Evolutionary conservation across 2,797 vertebrate species (phyloP).

Genomic region (Dicrostonyx torquatus): DNA sequence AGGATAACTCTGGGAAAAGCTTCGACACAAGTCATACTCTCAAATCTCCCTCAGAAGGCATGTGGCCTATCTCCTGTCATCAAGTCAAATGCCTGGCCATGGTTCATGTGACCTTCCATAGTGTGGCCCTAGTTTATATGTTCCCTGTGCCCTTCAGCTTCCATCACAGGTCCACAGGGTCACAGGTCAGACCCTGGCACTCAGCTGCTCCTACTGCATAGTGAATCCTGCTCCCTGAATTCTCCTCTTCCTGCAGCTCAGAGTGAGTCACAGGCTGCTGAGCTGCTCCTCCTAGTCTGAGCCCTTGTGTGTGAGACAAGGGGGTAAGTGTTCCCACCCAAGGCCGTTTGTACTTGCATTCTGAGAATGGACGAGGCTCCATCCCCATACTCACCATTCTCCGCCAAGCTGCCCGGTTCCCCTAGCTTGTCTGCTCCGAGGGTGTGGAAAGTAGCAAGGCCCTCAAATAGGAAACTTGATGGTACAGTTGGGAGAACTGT

Average conservation of each 20-base stretch:
- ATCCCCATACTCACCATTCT: not conserved
- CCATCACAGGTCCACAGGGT: not conserved
- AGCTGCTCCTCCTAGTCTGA: not conserved
- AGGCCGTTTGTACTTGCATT: not conserved
- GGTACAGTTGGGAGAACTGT: not conserved
- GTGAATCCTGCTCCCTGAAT: not conserved
- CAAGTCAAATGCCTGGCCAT: not conserved
- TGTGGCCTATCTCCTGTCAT: rapidly evolving
- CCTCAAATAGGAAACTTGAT: not conserved
- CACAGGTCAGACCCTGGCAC: not conserved
- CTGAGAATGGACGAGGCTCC: too few relatives aligned
- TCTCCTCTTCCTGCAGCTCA: not conserved
- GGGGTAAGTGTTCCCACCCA: not conserved
- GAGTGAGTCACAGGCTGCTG: not conserved
- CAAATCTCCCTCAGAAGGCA: not conserved
- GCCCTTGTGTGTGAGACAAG: not conserved
- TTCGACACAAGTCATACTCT: not conserved
- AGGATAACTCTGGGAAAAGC: not conserved
- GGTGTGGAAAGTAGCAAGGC: not conserved
- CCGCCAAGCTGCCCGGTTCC: not conserved
- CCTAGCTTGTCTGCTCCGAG: not conserved
- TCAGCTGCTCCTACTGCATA: not conserved
- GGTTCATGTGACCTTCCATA: not conserved
- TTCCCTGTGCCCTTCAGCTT: too few relatives aligned
- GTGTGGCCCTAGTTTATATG: not conserved